These are phyloP conservation scores for Eudasyphora cyanicolor DNA, from an alignment of 2,888 invertebrate genomes.

Conservation along the genomic window DNA sequence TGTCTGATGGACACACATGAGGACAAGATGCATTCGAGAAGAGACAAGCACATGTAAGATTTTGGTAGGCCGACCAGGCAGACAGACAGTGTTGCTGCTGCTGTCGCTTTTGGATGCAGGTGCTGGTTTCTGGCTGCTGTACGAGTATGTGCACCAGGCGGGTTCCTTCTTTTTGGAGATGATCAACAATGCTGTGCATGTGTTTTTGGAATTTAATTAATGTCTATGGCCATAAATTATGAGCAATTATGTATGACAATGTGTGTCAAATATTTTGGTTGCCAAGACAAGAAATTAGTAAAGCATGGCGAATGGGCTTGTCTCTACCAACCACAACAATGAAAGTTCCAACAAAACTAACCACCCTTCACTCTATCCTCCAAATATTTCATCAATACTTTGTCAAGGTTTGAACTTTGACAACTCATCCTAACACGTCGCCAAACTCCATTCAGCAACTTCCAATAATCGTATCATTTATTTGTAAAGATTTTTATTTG, in stretches of 20 bases:
- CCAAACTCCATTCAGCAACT: background rate
- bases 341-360: too few relatives aligned
- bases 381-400: background rate
- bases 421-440: slow-evolving; percentile 6
- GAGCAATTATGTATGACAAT: slow-evolving; percentile 54
- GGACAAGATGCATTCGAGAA: slow-evolving; percentile 47
- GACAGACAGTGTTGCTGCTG: background rate
- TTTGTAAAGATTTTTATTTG: slow-evolving; percentile 50
- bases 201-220: slow-evolving; percentile 28
- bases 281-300: slow-evolving; percentile 10
- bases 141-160: background rate
- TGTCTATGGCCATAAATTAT: slow-evolving; percentile 47
- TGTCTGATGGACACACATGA: slow-evolving; percentile 10
- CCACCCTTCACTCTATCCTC: background rate
- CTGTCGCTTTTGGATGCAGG: slow-evolving; percentile 29
- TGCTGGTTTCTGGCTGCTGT: slow-evolving; percentile 21
- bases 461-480: slow-evolving; percentile 13
- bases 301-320: background rate
- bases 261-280: slow-evolving; percentile 51
- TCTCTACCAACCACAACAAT: too few relatives aligned
- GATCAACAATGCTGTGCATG: background rate
- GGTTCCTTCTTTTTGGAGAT: background rate
- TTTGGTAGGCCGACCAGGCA: slow-evolving; percentile 63
- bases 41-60: slow-evolving; percentile 62
- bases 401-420: background rate